phyloP scores from a whole-genome alignment of 2,888 invertebrate genomes.

The Agrochola lychnidis region DNA sequence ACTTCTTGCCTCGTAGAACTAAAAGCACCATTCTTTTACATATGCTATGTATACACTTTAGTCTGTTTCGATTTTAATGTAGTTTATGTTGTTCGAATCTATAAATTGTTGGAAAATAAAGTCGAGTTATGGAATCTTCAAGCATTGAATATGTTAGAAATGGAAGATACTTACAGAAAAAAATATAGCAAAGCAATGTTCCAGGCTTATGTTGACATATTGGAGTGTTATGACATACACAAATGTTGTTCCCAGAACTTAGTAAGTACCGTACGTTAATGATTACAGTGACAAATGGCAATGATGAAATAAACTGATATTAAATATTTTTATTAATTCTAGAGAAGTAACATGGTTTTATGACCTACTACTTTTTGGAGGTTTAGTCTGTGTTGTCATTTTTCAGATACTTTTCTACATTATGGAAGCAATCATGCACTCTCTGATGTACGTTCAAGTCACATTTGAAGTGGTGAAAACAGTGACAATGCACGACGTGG shows the following conservation, averaged over 20 bases:
- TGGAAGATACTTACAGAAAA: background rate
- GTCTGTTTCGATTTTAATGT: background rate
- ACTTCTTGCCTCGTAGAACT: too few species aligned
- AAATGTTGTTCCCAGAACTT: conserved; percentile 20
- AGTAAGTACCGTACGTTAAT: conserved; percentile 35
- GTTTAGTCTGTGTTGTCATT: too few species aligned
- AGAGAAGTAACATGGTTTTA: too few species aligned
- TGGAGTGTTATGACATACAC: conserved; percentile 29
- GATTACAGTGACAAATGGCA: background rate
- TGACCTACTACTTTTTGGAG: too few species aligned
- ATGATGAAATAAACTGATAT: too few species aligned
- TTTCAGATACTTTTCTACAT: conserved; percentile 34
- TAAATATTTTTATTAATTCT: too few species aligned
- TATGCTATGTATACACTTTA: too few species aligned
- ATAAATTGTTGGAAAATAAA: conserved; percentile 22
- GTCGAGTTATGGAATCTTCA: conserved; percentile 8
- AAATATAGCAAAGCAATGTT: conserved; percentile 8
- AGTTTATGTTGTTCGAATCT: background rate
- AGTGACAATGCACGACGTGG: too few species aligned
- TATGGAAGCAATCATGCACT: conserved; percentile 13
- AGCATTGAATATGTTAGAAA: background rate
- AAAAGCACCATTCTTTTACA: too few species aligned
- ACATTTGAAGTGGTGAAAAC: conserved; percentile 14
- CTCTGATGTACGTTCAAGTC: conserved; percentile 22
- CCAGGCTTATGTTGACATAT: conserved; percentile 27